These are phyloP conservation scores for Heliconius eleuchia DNA, from an alignment of 1,140 invertebrate genomes.

Conservation along the genomic window DNA sequence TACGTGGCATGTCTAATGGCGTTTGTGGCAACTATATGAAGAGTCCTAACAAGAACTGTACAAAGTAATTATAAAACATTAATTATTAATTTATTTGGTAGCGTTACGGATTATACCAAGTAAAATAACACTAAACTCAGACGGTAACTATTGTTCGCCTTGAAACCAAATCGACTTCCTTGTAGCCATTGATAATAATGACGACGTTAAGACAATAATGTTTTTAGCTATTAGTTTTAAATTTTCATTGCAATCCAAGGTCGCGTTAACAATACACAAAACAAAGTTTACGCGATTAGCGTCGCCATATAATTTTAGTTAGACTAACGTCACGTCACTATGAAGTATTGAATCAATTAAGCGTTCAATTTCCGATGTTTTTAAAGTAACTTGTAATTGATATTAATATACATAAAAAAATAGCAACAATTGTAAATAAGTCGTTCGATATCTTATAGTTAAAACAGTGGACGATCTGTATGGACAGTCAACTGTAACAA, in stretches of 20 bases:
- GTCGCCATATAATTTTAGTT: constrained; percentile 75
- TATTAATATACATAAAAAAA: constrained; percentile 47
- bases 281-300: constrained; percentile 70
- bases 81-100: constrained; percentile 1
- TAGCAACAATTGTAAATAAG: constrained; percentile 66
- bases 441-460: constrained; percentile 62
- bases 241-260: constrained; percentile 72
- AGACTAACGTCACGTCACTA: constrained; percentile 69
- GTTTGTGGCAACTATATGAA: constrained; percentile 50
- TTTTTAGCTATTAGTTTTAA: constrained; percentile 72
- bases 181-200: constrained; percentile 71
- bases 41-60: not conserved
- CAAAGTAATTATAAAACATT: not conserved
- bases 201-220: constrained; percentile 78
- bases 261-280: constrained; percentile 71
- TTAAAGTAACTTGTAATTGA: constrained; percentile 58
- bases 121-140: constrained; percentile 41
- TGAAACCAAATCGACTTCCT: constrained; percentile 74
- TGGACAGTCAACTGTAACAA: constrained; percentile 76
- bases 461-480: constrained; percentile 72
- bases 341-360: constrained; percentile 72
- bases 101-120: not conserved
- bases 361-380: constrained; percentile 74
- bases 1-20: constrained; percentile 71
- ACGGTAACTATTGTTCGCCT: constrained; percentile 65